phyloP scores from a whole-genome alignment of 2,888 invertebrate genomes.

The Argyra leucocephala region DNA sequence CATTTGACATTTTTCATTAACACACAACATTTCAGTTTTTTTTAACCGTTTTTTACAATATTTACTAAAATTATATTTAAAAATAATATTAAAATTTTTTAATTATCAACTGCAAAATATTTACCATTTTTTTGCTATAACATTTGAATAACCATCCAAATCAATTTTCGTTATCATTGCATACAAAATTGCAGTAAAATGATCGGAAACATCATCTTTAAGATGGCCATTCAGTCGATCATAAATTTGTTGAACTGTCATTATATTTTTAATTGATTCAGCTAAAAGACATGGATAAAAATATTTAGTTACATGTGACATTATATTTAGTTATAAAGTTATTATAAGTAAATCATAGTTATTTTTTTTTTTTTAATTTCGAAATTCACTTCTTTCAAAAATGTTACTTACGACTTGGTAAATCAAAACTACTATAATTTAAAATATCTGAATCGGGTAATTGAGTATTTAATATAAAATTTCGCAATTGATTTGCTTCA shows the following conservation, averaged over 20 bases:
- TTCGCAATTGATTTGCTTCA: constrained; percentile 48
- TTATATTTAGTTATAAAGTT: too few relatives aligned
- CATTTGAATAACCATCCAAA: constrained; percentile 49
- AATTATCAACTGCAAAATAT: neutral
- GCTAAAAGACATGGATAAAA: constrained; percentile 37
- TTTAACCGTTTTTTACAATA: constrained; percentile 28
- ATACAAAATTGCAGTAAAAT: constrained; percentile 61
- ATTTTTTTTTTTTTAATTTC: neutral
- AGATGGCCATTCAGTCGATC: constrained; percentile 41
- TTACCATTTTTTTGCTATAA: constrained; percentile 44
- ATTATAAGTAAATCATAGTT: too few relatives aligned
- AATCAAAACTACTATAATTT: constrained; percentile 22
- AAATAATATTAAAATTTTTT: neutral
- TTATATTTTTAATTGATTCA: constrained; percentile 47
- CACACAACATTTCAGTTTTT: constrained; percentile 28
- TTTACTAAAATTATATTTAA: constrained; percentile 30
- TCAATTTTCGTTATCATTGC: constrained; percentile 61
- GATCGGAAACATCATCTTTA: constrained; percentile 42
- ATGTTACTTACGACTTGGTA: constrained; percentile 42
- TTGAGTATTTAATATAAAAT: constrained; percentile 28
- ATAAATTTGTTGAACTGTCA: constrained; percentile 52
- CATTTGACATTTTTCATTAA: constrained; percentile 32
- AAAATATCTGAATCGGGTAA: constrained; percentile 24
- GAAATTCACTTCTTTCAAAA: neutral
- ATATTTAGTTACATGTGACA: too few relatives aligned